Percentiles rank a stretch among this genome's conserved stretches.
Conservation (phyloP, 2,113 vertebrate species). For the Phalacrocorax aristotelis region DNA sequence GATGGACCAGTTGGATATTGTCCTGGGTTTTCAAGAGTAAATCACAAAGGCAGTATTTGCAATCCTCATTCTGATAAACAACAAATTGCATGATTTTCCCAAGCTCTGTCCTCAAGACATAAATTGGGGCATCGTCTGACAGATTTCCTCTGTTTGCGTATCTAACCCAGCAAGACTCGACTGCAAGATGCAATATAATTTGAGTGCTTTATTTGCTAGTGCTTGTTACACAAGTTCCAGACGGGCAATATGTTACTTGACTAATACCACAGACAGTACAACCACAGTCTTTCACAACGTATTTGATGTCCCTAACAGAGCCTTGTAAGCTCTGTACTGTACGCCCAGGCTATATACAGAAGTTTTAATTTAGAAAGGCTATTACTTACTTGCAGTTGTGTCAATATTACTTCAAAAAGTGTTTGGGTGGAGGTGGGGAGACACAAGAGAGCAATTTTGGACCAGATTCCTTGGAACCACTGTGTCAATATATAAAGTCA, state of each 20-base stretch:
- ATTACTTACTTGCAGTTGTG: constrained; percentile 10
- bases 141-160: constrained; percentile 23
- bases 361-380: constrained; percentile 27
- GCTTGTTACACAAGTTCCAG: constrained; percentile 23
- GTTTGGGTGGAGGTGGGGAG: background rate
- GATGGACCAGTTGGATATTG: background rate
- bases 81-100: background rate
- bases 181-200: background rate
- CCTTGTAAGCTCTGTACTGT: background rate
- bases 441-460: background rate
- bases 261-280: constrained; percentile 7
- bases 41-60: background rate
- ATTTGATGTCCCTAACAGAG: constrained; percentile 24
- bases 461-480: background rate
- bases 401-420: constrained; percentile 43
- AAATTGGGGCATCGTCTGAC: background rate
- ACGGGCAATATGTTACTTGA: background rate
- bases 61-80: background rate
- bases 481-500: background rate
- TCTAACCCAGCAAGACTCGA: background rate
- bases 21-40: background rate
- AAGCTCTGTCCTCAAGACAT: background rate
- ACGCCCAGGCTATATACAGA: background rate
- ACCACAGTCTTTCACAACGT: constrained; percentile 22
- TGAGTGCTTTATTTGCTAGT: background rate